Percentiles rank a stretch among this genome's conserved stretches.
These are phyloP conservation scores for Melanostoma scalare DNA, from an alignment of 2,888 invertebrate species.

Conservation along the genomic window DNA sequence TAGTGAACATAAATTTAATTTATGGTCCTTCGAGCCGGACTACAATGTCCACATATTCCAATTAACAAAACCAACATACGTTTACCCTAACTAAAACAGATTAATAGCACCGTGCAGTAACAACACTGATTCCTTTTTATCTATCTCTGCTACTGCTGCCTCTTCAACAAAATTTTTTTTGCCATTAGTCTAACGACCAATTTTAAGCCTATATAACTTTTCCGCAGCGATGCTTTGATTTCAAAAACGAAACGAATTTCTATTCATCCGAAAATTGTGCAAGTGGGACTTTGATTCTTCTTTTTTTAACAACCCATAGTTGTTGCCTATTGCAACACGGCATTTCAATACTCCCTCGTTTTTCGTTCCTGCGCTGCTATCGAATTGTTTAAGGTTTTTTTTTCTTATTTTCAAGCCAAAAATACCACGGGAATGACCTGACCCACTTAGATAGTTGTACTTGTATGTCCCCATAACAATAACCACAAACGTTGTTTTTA, in stretches of 20 bases:
- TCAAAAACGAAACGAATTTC: constrained; percentile 40
- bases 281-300: not conserved
- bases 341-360: constrained; percentile 33
- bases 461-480: constrained; percentile 64
- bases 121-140: not conserved
- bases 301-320: not conserved
- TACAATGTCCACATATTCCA: not conserved
- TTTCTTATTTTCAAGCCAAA: constrained; percentile 15
- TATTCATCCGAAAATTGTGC: constrained; percentile 32
- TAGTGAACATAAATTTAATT: not conserved
- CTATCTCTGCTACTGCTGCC: constrained; percentile 10
- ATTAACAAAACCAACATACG: not conserved
- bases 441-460: constrained; percentile 69
- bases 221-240: constrained; percentile 41
- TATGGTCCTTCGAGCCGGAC: constrained; percentile 13
- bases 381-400: constrained; percentile 8
- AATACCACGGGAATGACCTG: constrained; percentile 58
- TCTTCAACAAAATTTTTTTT: not conserved
- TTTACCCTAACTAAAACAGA: not conserved
- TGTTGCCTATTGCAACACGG: constrained; percentile 1
- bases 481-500: constrained; percentile 69
- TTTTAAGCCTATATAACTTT: constrained; percentile 36
- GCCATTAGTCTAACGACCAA: constrained; percentile 59
- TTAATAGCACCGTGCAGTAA: not conserved
- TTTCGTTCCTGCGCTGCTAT: constrained; percentile 18